These are phyloP conservation scores for Diaphora mendica DNA, from an alignment of 2,888 invertebrate genomes.

Conservation along the genomic window DNA sequence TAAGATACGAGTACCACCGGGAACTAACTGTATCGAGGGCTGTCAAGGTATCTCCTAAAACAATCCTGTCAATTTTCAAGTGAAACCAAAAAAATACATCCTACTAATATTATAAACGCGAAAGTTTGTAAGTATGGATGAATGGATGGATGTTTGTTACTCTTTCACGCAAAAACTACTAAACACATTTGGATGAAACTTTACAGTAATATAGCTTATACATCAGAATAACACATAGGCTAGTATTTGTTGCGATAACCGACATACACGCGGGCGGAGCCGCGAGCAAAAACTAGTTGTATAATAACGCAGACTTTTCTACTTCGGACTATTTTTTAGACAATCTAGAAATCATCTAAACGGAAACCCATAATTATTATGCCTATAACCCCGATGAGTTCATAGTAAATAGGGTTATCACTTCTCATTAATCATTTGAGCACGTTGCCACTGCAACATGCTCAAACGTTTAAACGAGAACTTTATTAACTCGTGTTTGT, in stretches of 20 bases:
- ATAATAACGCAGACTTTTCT: not conserved
- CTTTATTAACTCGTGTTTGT: constrained; percentile 10
- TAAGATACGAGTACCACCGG: constrained; percentile 13
- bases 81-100: not conserved
- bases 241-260: too few relatives aligned
- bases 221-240: too few relatives aligned
- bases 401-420: not conserved
- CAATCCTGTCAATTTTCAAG: not conserved
- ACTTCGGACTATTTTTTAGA: not conserved
- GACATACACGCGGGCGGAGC: too few relatives aligned
- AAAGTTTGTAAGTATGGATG: too few relatives aligned
- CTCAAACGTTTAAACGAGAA: constrained; percentile 6
- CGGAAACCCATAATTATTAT: not conserved
- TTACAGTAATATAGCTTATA: too few relatives aligned
- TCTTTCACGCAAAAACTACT: too few relatives aligned
- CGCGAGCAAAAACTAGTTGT: too few relatives aligned
- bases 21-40: constrained; percentile 17
- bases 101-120: too few relatives aligned
- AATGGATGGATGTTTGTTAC: too few relatives aligned
- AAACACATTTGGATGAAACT: too few relatives aligned
- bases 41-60: not conserved
- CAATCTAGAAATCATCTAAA: not conserved
- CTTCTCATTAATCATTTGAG: not conserved
- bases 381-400: not conserved
- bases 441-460: constrained; percentile 23